A percentile compares a stretch with the other conserved stretches of the same genome.
These are phyloP conservation scores for Typhlichthys eigenmanni DNA, from an alignment of 2,797 vertebrate species.

Conservation along the genomic window DNA sequence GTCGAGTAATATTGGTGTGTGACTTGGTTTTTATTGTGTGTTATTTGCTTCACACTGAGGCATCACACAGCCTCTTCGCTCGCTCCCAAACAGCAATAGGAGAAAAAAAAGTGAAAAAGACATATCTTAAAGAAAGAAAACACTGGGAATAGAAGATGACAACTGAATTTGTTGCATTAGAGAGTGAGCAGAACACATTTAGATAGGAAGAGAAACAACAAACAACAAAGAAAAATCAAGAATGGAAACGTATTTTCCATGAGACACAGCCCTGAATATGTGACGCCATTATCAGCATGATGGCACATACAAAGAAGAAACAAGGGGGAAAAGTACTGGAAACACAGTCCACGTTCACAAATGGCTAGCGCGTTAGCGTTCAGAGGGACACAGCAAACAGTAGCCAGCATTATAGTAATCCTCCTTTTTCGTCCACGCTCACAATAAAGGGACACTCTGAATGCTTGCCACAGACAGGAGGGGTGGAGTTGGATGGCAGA, in stretches of 20 bases:
- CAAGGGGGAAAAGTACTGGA: not conserved
- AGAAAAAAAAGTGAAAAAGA: constrained; percentile 21
- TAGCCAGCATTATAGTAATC: constrained; percentile 30
- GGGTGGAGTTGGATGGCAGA: constrained; percentile 3
- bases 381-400: constrained; percentile 46
- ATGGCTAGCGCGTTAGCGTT: not conserved
- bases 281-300: no score
- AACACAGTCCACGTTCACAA: not conserved
- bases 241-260: not conserved
- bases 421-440: constrained; percentile 31
- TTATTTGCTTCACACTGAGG: constrained; percentile 85
- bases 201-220: constrained; percentile 22
- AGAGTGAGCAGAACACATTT: constrained; percentile 9
- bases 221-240: constrained; percentile 19
- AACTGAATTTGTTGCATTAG: no score
- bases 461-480: constrained; percentile 1
- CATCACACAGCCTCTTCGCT: constrained; percentile 54
- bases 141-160: constrained; percentile 17
- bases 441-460: constrained; percentile 26
- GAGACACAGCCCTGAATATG: no score
- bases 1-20: constrained; percentile 87
- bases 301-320: not conserved
- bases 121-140: not conserved
- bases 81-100: constrained; percentile 8
- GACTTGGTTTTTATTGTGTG: constrained; percentile 68